Base-by-base conservation (phyloP, 2,113 vertebrate genomes). In the Budorcas taxicolor region DNA sequence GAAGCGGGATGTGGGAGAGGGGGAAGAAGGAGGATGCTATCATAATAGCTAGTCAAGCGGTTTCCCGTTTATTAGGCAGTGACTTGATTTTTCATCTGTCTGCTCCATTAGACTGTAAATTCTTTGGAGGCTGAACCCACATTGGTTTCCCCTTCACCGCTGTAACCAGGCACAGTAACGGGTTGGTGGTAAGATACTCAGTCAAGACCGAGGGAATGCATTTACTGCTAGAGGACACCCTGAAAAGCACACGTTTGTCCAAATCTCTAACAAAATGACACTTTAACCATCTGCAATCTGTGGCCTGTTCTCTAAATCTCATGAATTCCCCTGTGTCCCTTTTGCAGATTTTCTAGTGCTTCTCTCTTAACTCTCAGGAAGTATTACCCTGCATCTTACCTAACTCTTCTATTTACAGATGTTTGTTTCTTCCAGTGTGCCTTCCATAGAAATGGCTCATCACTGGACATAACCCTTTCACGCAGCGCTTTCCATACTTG, bases 221-320 rank as follows among this genome's bases (percentile, higher is more conserved):
- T 76, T 40, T 87, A n/a, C 45, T 52, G 40, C n/a, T 64, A 58
- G 60, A 91, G 87, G 74, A 29, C 29, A 84, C 33, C 76, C 17
- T 76, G 50, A 36, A 76, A 89, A 47, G 43, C 71, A 91, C 76
- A 43, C 52, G 33, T 80, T 50, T 89, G 27, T 55, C 81, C 78
- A 91, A 84, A 58, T 89, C 67, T 87, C 78, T 87, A 90, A 85
- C 67, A 96, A 36, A 43, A 89, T 86, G 86, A 83, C 60, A 83
- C 43, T 86, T 91, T 12, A 62, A 83, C 82, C 89, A 60, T 55
- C 90, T 93, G 92, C 78, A 93, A 89, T 58, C 47, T 53, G 40
- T n/a, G 17, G 16, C 71, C 23, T 87, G 60, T 84, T 93, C 55
- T 94, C 80, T 87, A 23, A 55, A 40, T 81, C 76, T 88, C 89